Conservation (phyloP, 1,140 invertebrate species). For the Muscidifurax raptorellus region DNA sequence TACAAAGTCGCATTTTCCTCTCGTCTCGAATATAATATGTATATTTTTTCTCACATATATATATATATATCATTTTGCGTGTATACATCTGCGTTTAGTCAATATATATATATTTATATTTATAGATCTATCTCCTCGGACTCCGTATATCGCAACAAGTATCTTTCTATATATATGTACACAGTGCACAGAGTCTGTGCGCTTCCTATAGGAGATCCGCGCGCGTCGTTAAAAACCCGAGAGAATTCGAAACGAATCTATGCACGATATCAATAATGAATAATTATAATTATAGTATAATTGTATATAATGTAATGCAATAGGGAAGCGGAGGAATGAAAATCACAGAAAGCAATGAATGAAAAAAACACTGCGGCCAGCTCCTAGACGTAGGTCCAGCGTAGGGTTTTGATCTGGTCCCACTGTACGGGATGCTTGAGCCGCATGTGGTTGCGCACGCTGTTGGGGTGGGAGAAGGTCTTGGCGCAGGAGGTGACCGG, state of each 20-base stretch:
- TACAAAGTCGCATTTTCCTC: conserved; percentile 61
- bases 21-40: conserved; percentile 49
- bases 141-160: neutral
- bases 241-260: conserved; percentile 10
- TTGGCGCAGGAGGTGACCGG: conserved; percentile 84
- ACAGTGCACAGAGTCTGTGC: neutral
- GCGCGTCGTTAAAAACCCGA: conserved; percentile 14
- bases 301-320: too few species aligned
- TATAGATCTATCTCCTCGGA: neutral
- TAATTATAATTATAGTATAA: too few species aligned
- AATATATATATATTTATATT: conserved; percentile 26
- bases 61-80: conserved; percentile 42
- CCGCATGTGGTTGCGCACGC: conserved; percentile 89
- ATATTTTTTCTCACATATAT: conserved; percentile 34
- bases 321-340: neutral
- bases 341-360: conserved; percentile 8
- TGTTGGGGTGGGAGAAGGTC: conserved; percentile 87
- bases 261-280: neutral
- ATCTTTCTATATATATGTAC: neutral
- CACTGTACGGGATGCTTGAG: conserved; percentile 86
- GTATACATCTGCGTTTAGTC: conserved; percentile 48
- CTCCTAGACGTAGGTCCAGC: conserved; percentile 79
- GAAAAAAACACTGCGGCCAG: neutral
- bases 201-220: neutral
- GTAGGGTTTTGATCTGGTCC: conserved; percentile 88